Conservation (phyloP, 2,888 invertebrate genomes). For the Eumerus sabulonum region DNA sequence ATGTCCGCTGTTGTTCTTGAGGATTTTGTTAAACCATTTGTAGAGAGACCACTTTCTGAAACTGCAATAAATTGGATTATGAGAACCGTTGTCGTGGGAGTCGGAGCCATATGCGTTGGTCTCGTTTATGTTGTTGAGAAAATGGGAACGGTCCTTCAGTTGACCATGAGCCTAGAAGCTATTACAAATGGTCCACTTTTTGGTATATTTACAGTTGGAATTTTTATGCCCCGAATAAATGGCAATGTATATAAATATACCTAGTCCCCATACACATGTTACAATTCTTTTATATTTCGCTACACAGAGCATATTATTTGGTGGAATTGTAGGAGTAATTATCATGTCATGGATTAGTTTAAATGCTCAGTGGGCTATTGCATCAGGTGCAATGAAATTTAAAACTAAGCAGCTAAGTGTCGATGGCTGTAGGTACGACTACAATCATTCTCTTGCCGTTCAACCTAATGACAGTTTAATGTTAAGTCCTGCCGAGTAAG, state of each 20-base stretch:
- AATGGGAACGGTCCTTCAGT: conserved; percentile 85
- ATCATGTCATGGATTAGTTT: conserved; percentile 83
- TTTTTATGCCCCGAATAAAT: conserved; percentile 85
- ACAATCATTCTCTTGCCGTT: conserved; percentile 73
- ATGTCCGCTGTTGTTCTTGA: conserved; percentile 88
- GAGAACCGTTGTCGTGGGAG: conserved; percentile 84
- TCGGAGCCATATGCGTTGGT: conserved; percentile 84
- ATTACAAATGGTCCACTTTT: conserved; percentile 86
- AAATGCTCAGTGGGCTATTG: conserved; percentile 83
- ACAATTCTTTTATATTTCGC: background rate
- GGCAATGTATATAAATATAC: conserved; percentile 80
- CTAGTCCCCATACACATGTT: background rate
- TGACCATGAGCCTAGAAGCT: conserved; percentile 85
- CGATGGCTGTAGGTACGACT: conserved; percentile 84
- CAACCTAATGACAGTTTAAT: conserved; percentile 70
- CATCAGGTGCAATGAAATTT: conserved; percentile 82
- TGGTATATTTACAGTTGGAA: conserved; percentile 84
- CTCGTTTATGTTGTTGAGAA: conserved; percentile 87
- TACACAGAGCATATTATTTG: conserved; percentile 81
- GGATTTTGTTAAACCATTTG: conserved; percentile 85
- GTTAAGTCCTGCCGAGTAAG: conserved; percentile 72
- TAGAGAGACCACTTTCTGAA: conserved; percentile 81
- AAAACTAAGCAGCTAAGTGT: conserved; percentile 84
- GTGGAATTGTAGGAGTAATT: conserved; percentile 81
- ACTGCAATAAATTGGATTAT: conserved; percentile 82